A percentile compares a stretch with the other conserved stretches of the same genome.
Conservation (phyloP, 2,797 vertebrate species). For the Melanotaenia maccullochi region DNA sequence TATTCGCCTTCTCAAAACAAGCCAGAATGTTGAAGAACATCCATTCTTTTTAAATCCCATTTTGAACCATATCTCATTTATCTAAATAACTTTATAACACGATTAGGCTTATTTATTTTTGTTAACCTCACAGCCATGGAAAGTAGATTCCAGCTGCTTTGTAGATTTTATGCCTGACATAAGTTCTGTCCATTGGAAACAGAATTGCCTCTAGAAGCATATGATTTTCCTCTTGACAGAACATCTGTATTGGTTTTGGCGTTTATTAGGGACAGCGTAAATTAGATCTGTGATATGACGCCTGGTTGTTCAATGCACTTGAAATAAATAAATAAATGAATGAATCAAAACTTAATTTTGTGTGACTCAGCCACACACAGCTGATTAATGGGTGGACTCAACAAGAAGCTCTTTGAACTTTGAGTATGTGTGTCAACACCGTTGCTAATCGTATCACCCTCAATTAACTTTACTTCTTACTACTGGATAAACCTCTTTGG, state of each 20-base stretch:
- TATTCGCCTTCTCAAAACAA: neutral
- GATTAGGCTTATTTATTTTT: constrained; percentile 1
- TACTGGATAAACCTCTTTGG: constrained; percentile 52
- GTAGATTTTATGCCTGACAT: constrained; percentile 29
- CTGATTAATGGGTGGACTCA: constrained; percentile 51
- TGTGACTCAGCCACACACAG: constrained; percentile 46
- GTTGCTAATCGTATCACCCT: constrained; percentile 67
- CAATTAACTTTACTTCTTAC: constrained; percentile 67
- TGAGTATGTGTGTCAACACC: constrained; percentile 60
- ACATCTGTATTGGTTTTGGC: constrained; percentile 33
- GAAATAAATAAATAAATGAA: constrained; percentile 55
- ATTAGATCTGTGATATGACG: constrained; percentile 53
- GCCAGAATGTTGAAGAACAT: neutral
- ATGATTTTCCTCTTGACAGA: constrained; percentile 43
- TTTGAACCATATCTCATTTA: neutral
- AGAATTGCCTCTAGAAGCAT: constrained; percentile 2
- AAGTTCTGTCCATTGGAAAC: constrained; percentile 30
- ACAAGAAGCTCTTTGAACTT: constrained; percentile 62
- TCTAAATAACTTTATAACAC: neutral
- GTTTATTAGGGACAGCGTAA: constrained; percentile 39
- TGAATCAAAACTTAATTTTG: constrained; percentile 60
- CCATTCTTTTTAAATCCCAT: neutral
- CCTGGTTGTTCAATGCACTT: constrained; percentile 32
- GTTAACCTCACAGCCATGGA: constrained; percentile 12
- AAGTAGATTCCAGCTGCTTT: constrained; percentile 13